Evolutionary conservation across 2,797 vertebrate genomes (phyloP), one percentile per base, ranked within the genome.

Genomic region (Poliocrania exsul): DNA sequence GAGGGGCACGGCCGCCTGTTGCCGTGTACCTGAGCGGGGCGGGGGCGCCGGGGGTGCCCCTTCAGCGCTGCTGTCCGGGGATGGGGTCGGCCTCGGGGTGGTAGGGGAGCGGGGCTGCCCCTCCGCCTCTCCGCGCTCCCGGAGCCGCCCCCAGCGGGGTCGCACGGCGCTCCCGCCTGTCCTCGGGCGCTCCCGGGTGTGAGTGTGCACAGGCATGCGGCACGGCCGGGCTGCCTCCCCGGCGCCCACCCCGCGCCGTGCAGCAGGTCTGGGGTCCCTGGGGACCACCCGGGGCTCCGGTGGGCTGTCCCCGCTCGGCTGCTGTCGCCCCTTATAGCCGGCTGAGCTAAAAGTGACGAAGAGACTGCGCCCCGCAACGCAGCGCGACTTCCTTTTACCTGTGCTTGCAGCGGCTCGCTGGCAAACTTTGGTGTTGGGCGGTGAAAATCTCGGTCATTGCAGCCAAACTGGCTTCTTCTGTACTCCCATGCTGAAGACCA

Each of bases 371-470:
- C 71, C 75, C 15, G 3, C 50, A 23, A 21, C 6, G 28, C 71
- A 13, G 86, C 50, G 71, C n/a, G 1, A 3, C 60, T n/a, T 71
- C 29, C 40, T 61, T 72, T 37, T 38, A 49, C 69, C 57, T 62
- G 46, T 18, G 77, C 14, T 6, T 60, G 53, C 53, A 4, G 42
- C 23, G 24, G 17, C 54, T 61, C 28, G 5, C 38, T 74, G 81
- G 95, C 47, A 77, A 95, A 96, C 73, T 96, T 95, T 49, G 89
- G 69, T 69, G 38, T 9, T 28, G 49, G 91, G 42, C 8, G 44
- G 54, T 73, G 79, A 38, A 71, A 38, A 86, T 82, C 69, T 16
- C 13, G n/a, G 61, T 74, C 35, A 7, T 57, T 50, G 84, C 58
- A 33, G 65, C 72, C 86, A 44, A 9, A 29, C 46, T 26, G 13